Base-by-base conservation (phyloP, 2,797 vertebrate species). In the Trichosurus vulpecula region DNA sequence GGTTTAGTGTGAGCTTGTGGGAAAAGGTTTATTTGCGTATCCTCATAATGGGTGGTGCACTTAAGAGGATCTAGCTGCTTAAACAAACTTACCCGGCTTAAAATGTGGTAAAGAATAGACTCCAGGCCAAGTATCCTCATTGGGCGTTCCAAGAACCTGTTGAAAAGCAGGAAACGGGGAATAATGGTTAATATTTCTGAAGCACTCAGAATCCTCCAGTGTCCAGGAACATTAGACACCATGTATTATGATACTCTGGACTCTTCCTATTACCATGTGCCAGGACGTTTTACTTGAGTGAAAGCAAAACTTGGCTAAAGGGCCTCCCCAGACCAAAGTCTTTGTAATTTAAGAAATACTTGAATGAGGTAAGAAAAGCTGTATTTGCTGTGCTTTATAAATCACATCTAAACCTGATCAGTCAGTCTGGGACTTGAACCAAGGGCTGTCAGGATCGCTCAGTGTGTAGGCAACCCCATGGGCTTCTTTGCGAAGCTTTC, bases 61-160 rank as follows among this genome's bases (percentile, higher is more conserved):
- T 61, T 31, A 92, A 54, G 92, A 41, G 87, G 51, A 53, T 90
- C 29, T 52, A 93, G 95, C 25, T 87, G 74, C 22, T 94, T 58
- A 94, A 58, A 4, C 94, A 94, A 81, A 96, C 98, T 95, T 98
- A 99, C 99, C 99, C 99, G 99, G 98, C 97, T 99, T 99, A 98
- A 99, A 99, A 98, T 99, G 99, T 97, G 99, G 99, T 98, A 99
- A 97, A 89, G 99, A 99, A 97, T 99, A 99, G 56, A 99, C 99
- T 58, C 99, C 99, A 51, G 99, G 99, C 99, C 99, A 99, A 0
- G 99, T 99, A n/a, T 99, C 99, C 97, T 99, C 99, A 29, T 99
- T 99, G 61, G 99, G 99, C 6, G 99, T 99, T 93, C 99, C 99
- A 54, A 99, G 99, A 96, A 99, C 99, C 99, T 99, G 97, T 66